A percentile compares a stretch with the other conserved stretches of the same genome.
Conservation (phyloP, 2,113 vertebrate species). For the Carettochelys insculpta region DNA sequence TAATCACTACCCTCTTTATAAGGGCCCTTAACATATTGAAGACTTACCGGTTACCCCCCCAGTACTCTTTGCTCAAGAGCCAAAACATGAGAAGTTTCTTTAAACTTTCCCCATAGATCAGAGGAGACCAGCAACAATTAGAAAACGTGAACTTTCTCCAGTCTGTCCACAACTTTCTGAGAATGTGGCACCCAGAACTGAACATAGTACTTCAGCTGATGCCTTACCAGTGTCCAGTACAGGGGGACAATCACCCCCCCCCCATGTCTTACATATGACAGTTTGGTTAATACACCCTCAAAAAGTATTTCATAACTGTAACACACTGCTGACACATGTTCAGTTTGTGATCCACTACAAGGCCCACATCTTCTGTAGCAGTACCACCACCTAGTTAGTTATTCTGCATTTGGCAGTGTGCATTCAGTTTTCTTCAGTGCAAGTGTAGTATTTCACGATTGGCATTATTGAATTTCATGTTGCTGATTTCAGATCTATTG, state of each 20-base stretch:
- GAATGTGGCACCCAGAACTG: background rate
- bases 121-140: too few species aligned
- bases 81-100: background rate
- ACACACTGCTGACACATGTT: background rate
- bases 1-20: background rate
- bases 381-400: background rate
- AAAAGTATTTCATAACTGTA: background rate
- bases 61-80: background rate
- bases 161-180: background rate
- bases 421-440: background rate
- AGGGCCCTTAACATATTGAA: background rate
- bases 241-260: background rate
- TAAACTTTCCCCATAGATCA: background rate
- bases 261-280: background rate
- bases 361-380: background rate
- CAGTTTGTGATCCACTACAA: background rate
- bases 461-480: background rate
- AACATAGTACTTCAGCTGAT: background rate
- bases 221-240: background rate
- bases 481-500: background rate
- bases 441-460: background rate
- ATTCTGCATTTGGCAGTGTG: background rate
- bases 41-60: background rate
- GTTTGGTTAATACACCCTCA: background rate
- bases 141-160: background rate